These are phyloP conservation scores for Sarcophaga variegata DNA, from an alignment of 2,888 invertebrate genomes.

Conservation along the genomic window DNA sequence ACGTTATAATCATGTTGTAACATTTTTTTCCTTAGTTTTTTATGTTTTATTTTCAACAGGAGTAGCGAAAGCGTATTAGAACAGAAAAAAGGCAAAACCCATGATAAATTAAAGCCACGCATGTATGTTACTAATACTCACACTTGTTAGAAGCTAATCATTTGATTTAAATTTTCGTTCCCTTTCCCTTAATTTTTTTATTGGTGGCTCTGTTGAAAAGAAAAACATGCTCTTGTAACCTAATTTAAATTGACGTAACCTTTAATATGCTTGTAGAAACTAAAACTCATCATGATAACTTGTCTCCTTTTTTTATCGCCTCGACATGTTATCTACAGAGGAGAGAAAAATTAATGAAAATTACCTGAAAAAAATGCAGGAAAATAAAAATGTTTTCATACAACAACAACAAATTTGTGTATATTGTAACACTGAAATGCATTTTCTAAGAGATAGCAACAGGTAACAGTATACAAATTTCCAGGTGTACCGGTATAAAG, in stretches of 20 bases:
- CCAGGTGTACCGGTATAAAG: no score
- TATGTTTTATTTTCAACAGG: slow-evolving; percentile 39
- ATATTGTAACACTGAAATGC: no score
- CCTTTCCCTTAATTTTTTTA: neutral
- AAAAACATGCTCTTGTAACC: no score
- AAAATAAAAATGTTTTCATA: no score
- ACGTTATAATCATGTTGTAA: slow-evolving; percentile 25
- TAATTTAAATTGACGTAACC: slow-evolving; percentile 17
- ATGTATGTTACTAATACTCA: neutral
- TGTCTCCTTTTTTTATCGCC: neutral
- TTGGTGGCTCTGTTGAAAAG: neutral
- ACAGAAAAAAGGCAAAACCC: slow-evolving; percentile 49
- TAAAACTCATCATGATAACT: slow-evolving; percentile 38
- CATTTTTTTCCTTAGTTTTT: no score
- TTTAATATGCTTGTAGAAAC: neutral
- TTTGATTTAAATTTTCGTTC: neutral
- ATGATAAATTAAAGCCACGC: slow-evolving; percentile 43
- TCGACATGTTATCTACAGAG: neutral
- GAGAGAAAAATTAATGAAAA: no score
- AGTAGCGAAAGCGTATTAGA: slow-evolving; percentile 23
- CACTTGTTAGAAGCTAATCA: slow-evolving; percentile 10
- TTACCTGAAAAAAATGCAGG: no score
- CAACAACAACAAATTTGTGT: no score
- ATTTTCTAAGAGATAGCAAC: no score
- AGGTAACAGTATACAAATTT: no score